phyloP scores from a whole-genome alignment of 2,888 invertebrate species.

The Drosophila borborema region DNA sequence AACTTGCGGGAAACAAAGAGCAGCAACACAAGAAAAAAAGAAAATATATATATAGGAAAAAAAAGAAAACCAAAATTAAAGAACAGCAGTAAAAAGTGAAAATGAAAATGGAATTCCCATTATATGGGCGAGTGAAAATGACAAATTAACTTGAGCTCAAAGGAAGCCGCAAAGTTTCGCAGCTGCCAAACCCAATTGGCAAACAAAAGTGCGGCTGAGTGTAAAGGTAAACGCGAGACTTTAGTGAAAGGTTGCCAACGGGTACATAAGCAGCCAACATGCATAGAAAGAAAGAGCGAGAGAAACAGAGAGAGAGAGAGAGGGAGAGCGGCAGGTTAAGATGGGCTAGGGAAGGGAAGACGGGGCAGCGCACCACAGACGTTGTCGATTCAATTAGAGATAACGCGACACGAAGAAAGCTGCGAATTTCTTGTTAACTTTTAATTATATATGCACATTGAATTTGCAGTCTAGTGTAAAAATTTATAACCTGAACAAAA shows the following conservation, averaged over 20 bases:
- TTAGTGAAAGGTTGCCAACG: slow-evolving; percentile 56
- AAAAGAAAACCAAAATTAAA: slow-evolving; percentile 22
- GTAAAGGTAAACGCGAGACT: slow-evolving; percentile 60
- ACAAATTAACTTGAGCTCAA: slow-evolving; percentile 78
- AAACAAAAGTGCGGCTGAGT: slow-evolving; percentile 64
- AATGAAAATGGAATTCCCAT: slow-evolving; percentile 61
- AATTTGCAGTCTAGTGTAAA: slow-evolving; percentile 47
- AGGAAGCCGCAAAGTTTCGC: slow-evolving; percentile 61
- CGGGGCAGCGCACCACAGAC: slow-evolving; percentile 12
- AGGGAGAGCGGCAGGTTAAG: neutral
- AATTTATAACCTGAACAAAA: neutral
- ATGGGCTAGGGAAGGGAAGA: neutral
- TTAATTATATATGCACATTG: slow-evolving; percentile 29
- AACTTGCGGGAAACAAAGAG: slow-evolving; percentile 23
- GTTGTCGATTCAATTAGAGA: slow-evolving; percentile 55
- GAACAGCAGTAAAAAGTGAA: slow-evolving; percentile 23
- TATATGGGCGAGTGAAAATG: slow-evolving; percentile 75
- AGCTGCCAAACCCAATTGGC: slow-evolving; percentile 65
- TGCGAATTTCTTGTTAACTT: slow-evolving; percentile 45
- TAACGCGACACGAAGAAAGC: slow-evolving; percentile 54
- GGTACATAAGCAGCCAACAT: slow-evolving; percentile 11
- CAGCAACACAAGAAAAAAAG: neutral
- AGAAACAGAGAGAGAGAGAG: neutral
- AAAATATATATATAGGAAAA: slow-evolving; percentile 12
- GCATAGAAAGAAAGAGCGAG: neutral